These are phyloP conservation scores for Halcyon malimbica DNA, from an alignment of 2,113 vertebrate genomes.

Conservation along the genomic window DNA sequence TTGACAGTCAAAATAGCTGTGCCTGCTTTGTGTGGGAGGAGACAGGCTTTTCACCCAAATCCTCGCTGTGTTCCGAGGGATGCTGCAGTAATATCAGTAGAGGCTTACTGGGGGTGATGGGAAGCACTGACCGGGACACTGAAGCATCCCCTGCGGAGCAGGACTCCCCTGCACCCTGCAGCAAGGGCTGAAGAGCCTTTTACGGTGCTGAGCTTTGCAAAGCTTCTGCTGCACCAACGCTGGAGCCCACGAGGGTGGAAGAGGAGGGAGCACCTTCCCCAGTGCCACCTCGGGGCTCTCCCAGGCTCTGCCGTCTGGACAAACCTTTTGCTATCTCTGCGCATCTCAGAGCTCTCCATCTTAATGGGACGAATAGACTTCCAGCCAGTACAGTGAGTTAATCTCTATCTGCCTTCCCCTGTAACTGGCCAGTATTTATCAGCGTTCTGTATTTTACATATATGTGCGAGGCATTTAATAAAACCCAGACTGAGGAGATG, in stretches of 20 bases:
- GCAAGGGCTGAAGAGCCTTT: not conserved
- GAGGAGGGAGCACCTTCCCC: not conserved
- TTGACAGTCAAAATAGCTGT: not conserved
- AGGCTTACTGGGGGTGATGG: not conserved
- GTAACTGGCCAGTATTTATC: not conserved
- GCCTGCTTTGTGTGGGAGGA: not conserved
- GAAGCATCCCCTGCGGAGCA: not conserved
- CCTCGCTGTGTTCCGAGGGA: accelerated
- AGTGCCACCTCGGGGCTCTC: no score
- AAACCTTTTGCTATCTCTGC: not conserved
- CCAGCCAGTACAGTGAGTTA: not conserved
- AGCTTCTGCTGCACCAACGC: not conserved
- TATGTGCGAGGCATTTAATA: slow-evolving; percentile 64
- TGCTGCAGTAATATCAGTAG: not conserved
- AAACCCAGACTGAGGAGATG: slow-evolving; percentile 57
- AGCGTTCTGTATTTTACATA: slow-evolving; percentile 12
- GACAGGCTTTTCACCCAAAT: not conserved
- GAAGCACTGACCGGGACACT: not conserved
- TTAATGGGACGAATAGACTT: not conserved
- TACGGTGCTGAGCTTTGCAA: not conserved
- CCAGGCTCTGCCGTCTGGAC: not conserved
- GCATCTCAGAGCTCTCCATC: not conserved
- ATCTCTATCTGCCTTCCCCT: not conserved
- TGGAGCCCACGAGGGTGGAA: not conserved
- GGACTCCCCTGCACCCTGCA: not conserved